Base-by-base conservation (phyloP, 2,888 invertebrate genomes). In the Ethmia dodecea region DNA sequence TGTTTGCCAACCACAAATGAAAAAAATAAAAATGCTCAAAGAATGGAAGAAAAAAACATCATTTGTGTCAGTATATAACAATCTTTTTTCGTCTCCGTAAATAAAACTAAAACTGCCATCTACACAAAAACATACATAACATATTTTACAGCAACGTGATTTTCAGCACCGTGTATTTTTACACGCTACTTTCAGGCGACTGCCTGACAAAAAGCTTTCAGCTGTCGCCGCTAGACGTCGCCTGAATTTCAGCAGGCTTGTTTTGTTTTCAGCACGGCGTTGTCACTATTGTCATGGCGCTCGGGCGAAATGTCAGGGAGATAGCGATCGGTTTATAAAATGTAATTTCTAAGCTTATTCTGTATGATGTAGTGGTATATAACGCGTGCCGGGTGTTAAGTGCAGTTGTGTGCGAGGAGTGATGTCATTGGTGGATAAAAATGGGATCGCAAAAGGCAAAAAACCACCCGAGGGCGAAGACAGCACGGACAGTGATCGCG, bases 401-500 rank as follows among this genome's bases (percentile, higher is more conserved):
- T 63, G 67, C 56, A 68, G 57, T 68, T 66, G 64, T 60, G 75
- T 51, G 59, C 63, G 70, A 54, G 60, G 70, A 75, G 84, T 77
- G 64, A 84, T 84, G 84, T 80, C 80, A 72, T 63, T 71, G 55
- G 75, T 63, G 45, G 72, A 58, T 43, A 63, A 57, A 30, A 66
- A 69, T 53, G 72, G 56, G 53, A 42, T 58, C 53, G 51, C 46
- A 28, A 60, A 71, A 48, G 70, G 66, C 41, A 77, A 65, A 55
- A 78, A 74, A 70, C 34, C 63, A 35, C 61, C 65, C 35, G 73
- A 61, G 52, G 68, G 65, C 45, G 86, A 83, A 53, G 86, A 86
- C 58, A 86, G 86, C 64, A 86, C 94, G 18, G 94, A 94, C 68
- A 94, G 94, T 79, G 95, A 95, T 71, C 92, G 91, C 74, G 94